Evolutionary conservation across 2,888 invertebrate species (phyloP), one percentile per base, ranked within the genome.

Genomic region (Drosophila recens): DNA sequence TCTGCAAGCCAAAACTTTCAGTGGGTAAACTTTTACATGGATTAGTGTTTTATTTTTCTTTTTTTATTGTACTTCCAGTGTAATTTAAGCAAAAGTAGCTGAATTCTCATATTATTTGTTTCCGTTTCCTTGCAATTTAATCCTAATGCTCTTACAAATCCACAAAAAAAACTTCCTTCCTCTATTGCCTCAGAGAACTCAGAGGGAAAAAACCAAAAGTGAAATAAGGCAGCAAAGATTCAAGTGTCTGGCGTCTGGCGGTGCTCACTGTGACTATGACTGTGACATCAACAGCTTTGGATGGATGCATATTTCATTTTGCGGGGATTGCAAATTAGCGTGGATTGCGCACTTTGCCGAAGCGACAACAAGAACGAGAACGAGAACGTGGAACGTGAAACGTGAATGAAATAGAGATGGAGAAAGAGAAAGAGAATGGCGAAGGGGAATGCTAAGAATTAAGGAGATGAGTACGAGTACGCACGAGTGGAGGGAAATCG

Each of bases 241-340:
- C 62, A 74, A 62, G 74, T 59, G 52, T 42, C 40, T 27, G 13
- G 10, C 23, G 51, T 42, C 49, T 46, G 42, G 4, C 62, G 20
- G 11, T 23, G 34, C 27, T 27, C 27, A 27, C 27, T 27, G 10
- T 42, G 63, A 42, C 27, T 48, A 36, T 33, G 30, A 38, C 43
- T 57, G 54, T 52, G 53, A 61, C 51, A 52, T 67, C 63, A 51
- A 72, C 57, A 45, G 52, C 20, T 51, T 49, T 59, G 43, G 58
- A 56, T 59, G 71, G 57, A 63, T 72, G 79, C 68, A 34, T 69
- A 72, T 71, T 89, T 72, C 87, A 75, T 72, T 73, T 82, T 68
- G 87, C 66, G 89, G 74, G 77, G 69, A 77, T 70, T 70, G 71
- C 81, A 84, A 84, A 84, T 84, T 84, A 84, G 84, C 84, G 75